A percentile compares a stretch with the other conserved stretches of the same genome.
These are phyloP conservation scores for Cataglyphis altisquamis DNA, from an alignment of 2,888 invertebrate genomes.

Conservation along the genomic window DNA sequence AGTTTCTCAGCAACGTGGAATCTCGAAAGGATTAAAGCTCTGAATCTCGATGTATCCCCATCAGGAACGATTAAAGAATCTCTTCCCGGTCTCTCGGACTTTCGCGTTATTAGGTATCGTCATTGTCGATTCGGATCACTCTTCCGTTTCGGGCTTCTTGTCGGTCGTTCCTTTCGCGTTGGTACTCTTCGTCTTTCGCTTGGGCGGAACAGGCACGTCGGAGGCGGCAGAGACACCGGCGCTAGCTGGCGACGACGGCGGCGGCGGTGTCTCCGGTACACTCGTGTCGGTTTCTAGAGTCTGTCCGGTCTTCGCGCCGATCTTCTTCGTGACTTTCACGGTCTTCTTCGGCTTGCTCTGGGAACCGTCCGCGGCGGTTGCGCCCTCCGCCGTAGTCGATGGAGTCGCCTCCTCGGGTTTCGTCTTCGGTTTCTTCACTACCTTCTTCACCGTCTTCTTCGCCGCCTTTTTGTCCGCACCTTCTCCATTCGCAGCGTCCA, in stretches of 20 bases:
- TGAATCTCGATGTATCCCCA: not conserved
- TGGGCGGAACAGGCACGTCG: slow-evolving; percentile 86
- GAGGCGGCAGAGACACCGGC: slow-evolving; percentile 31
- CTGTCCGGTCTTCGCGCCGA: slow-evolving; percentile 74
- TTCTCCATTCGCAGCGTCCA: slow-evolving; percentile 77
- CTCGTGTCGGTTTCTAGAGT: slow-evolving; percentile 85
- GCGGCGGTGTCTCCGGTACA: slow-evolving; percentile 87
- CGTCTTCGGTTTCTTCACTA: slow-evolving; percentile 78
- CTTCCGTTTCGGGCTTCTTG: slow-evolving; percentile 77
- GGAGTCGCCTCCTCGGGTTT: slow-evolving; percentile 60
- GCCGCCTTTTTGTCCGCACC: slow-evolving; percentile 83
- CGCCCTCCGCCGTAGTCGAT: slow-evolving; percentile 67
- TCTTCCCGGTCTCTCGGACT: not conserved
- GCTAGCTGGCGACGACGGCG: slow-evolving; percentile 41
- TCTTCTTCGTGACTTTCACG: slow-evolving; percentile 87
- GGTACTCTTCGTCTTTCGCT: slow-evolving; percentile 80
- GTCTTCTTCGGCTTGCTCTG: slow-evolving; percentile 86
- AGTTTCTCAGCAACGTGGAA: slow-evolving; percentile 2
- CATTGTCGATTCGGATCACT: slow-evolving; percentile 65
- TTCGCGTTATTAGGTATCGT: slow-evolving; percentile 10
- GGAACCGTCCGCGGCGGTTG: slow-evolving; percentile 69
- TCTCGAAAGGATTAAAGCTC: slow-evolving; percentile 35
- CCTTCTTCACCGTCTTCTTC: slow-evolving; percentile 88
- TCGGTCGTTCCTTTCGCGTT: slow-evolving; percentile 63
- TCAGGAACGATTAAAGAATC: not conserved